Percentiles rank a stretch among this genome's conserved stretches.
phyloP scores from a whole-genome alignment of 1,140 invertebrate species.

The Aphelenchoides fujianensis region DNA sequence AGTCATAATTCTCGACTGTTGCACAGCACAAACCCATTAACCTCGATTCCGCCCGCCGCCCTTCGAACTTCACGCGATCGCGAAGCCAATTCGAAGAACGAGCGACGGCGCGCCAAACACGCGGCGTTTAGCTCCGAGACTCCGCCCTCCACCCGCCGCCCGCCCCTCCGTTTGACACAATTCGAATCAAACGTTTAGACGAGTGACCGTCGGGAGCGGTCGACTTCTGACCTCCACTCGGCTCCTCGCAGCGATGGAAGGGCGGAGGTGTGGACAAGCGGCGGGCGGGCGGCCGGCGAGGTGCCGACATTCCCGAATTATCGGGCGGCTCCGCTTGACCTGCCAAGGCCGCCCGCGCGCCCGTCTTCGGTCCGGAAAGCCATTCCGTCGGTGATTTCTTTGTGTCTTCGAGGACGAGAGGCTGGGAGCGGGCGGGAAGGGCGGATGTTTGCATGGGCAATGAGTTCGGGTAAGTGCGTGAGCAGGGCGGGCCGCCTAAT shows the following conservation, averaged over 20 bases:
- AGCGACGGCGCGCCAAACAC: background rate
- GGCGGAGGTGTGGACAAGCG: background rate
- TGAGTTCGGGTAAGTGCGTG: background rate
- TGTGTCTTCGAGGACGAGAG: background rate
- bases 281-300: background rate
- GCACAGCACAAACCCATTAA: conserved; percentile 5
- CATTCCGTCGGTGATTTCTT: conserved; percentile 2
- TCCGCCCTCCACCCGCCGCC: background rate
- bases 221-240: background rate
- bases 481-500: background rate
- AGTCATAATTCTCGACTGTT: background rate
- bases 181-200: background rate
- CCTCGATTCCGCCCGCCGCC: background rate
- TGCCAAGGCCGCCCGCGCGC: background rate
- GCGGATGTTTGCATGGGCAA: conserved; percentile 1
- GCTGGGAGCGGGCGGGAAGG: too few relatives aligned
- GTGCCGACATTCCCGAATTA: background rate
- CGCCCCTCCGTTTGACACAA: background rate
- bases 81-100: background rate
- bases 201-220: background rate
- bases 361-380: background rate
- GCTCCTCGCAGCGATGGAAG: too few relatives aligned
- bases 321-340: background rate
- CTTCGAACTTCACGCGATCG: background rate
- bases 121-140: background rate